Evolutionary conservation across 2,888 invertebrate species (phyloP).

Genomic region (Hecatera dysodea): DNA sequence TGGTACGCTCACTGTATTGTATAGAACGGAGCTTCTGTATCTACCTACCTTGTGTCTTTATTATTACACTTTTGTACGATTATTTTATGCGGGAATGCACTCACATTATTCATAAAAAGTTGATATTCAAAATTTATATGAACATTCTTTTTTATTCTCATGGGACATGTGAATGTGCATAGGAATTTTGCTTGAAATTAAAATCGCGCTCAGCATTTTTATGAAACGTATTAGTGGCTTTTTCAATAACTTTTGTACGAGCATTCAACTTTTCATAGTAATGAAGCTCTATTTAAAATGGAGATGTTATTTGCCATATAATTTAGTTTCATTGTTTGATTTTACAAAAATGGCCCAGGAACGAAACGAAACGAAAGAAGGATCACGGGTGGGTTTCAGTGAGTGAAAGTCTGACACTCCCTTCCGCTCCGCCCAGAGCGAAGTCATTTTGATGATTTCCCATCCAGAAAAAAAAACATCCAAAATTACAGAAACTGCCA

Average conservation of each 20-base stretch:
- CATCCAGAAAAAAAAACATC: no score
- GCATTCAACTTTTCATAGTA: background rate
- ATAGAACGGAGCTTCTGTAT: background rate
- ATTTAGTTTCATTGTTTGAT: background rate
- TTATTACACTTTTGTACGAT: background rate
- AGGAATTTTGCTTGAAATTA: slow-evolving; percentile 6
- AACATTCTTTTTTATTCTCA: no score
- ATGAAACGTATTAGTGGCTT: background rate
- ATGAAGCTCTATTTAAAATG: background rate
- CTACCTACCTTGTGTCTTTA: background rate
- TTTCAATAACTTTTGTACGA: background rate
- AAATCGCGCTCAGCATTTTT: slow-evolving; percentile 4
- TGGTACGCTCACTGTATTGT: no score
- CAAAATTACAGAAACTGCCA: no score
- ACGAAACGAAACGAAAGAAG: no score
- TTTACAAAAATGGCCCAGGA: no score
- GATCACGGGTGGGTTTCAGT: no score
- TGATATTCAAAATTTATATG: no score
- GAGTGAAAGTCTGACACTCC: no score
- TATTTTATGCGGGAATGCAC: slow-evolving; percentile 6
- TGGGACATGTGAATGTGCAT: background rate
- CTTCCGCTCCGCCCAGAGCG: no score
- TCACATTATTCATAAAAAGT: slow-evolving; percentile 14
- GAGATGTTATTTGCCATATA: background rate
- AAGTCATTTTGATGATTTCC: no score